Evolutionary conservation across 2,113 vertebrate genomes (phyloP), one percentile per base, ranked within the genome.

Genomic region (Tenrec ecaudatus): DNA sequence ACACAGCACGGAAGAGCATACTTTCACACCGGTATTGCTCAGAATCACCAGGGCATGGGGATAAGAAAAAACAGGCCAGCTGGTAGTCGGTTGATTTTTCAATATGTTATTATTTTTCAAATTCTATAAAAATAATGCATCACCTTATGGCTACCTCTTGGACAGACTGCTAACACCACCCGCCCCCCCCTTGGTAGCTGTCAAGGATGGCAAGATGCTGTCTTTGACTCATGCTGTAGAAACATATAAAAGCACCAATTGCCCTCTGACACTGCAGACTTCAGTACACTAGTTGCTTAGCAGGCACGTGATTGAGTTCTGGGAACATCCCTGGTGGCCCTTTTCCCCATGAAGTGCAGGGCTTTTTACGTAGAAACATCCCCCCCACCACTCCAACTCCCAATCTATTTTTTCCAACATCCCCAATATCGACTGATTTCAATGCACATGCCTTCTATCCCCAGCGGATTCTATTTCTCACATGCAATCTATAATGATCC

Each of bases 21-120:
- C 68, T 80, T 57, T 82, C 84, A 53, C 75, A 90, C 62, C 82
- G 82, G 62, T 25, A 68, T 79, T 94, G 64, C 71, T 84, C 29
- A 92, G 66, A 91, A 86, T 83, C 60, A n/a, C 19, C 9, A 69
- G 64, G 33, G 58, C 25, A 29, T 81, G n/a, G 19, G 73, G n/a
- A 87, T 92, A 77, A 93, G 78, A 86, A 57, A 91, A 91, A 38
- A 11, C 17, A 82, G 57, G 25, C 25, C 6, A 11, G 57, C 25
- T 47, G 47, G 43, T 47, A 77, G 25, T 29, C 47, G 38, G 38
- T 15, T 69, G 78, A 36, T 47, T 62, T 43, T 82, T 91, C 79
- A 8, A 62, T 22, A 62, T 6, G 12, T 53, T 53, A 53, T 53
- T 53, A 10, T 53, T 40, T 6, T 2, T 38, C n/a, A 33, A 91